phyloP scores from a whole-genome alignment of 2,888 invertebrate genomes.

The Eupelmus urozonus region DNA sequence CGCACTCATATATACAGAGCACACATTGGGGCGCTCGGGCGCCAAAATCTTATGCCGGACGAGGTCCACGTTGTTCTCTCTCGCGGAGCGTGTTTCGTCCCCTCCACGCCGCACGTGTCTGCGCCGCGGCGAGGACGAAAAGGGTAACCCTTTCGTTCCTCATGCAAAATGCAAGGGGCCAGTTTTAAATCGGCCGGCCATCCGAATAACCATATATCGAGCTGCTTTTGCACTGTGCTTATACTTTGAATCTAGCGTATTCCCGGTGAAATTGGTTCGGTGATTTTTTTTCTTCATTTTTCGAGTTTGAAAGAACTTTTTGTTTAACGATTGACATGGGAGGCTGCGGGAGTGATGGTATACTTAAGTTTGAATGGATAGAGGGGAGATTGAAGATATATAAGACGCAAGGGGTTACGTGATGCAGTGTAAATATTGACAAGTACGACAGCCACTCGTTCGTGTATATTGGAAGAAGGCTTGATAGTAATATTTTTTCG shows the following conservation, averaged over 20 bases:
- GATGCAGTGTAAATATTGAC: conserved; percentile 41
- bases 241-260: too few species aligned
- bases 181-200: conserved; percentile 71
- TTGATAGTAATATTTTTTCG: too few species aligned
- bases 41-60: conserved; percentile 60
- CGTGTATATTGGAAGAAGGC: too few species aligned
- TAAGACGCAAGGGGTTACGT: conserved; percentile 24
- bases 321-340: too few species aligned
- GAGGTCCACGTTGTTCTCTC: conserved; percentile 51
- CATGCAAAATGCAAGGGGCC: conserved; percentile 73
- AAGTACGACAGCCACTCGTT: background rate
- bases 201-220: conserved; percentile 66
- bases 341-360: background rate
- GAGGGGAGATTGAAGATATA: conserved; percentile 16
- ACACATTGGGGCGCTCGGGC: conserved; percentile 19
- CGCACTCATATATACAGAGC: background rate
- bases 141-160: conserved; percentile 66
- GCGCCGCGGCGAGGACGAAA: conserved; percentile 64
- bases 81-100: conserved; percentile 23
- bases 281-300: too few species aligned
- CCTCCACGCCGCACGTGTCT: conserved; percentile 62
- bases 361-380: conserved; percentile 2
- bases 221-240: too few species aligned
- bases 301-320: too few species aligned
- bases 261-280: too few species aligned